Conservation (phyloP, 2,113 vertebrate genomes). For the Xiphophorus maculatus region DNA sequence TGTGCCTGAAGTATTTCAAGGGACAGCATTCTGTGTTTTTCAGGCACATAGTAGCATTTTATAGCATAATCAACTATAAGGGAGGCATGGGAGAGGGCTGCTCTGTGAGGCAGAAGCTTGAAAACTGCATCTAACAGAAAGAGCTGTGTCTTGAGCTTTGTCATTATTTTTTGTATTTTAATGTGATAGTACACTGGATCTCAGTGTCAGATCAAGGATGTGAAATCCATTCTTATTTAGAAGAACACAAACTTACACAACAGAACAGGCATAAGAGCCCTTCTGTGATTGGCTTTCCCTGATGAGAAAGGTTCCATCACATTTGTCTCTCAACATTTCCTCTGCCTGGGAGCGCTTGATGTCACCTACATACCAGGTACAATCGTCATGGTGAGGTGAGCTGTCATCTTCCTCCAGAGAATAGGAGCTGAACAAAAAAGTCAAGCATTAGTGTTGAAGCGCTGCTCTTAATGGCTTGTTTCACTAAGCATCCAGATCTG, state of each 20-base stretch:
- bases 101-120: too few relatives aligned
- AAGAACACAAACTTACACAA: conserved; percentile 86
- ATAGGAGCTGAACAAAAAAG: conserved; percentile 73
- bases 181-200: too few relatives aligned
- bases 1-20: too few relatives aligned
- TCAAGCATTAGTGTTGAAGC: not conserved
- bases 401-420: conserved; percentile 95
- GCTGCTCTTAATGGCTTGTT: not conserved
- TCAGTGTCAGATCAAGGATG: not conserved
- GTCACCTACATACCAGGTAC: conserved; percentile 95
- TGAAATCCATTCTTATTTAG: not conserved
- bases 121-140: too few relatives aligned
- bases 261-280: conserved; percentile 96
- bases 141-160: too few relatives aligned
- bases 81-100: too few relatives aligned
- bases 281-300: conserved; percentile 95
- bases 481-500: not conserved
- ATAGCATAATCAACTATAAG: too few relatives aligned
- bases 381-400: conserved; percentile 91
- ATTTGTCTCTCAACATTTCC: conserved; percentile 89
- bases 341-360: conserved; percentile 95
- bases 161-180: too few relatives aligned
- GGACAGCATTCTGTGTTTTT: too few relatives aligned
- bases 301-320: conserved; percentile 96
- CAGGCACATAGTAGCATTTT: too few relatives aligned